These are phyloP conservation scores for Morpho deidamia DNA, from an alignment of 2,888 invertebrate species.

Conservation along the genomic window DNA sequence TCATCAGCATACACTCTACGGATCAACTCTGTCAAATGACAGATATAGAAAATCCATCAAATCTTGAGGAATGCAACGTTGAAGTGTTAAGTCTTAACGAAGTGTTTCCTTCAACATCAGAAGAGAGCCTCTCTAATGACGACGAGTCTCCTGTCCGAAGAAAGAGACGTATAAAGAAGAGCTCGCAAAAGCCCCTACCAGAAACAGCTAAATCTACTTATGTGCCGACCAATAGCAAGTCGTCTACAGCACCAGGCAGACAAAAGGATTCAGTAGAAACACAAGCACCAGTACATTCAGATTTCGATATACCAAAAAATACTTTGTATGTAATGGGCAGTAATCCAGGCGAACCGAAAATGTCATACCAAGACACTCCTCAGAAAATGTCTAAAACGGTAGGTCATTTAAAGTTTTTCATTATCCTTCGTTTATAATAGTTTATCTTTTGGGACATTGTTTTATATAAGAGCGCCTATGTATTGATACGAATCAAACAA, in stretches of 20 bases:
- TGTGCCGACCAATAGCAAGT: slow-evolving; percentile 65
- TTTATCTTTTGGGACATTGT: too few relatives aligned
- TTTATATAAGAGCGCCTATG: too few relatives aligned
- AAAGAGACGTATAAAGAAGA: slow-evolving; percentile 42
- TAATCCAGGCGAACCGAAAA: slow-evolving; percentile 71
- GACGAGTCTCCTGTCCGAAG: slow-evolving; percentile 50
- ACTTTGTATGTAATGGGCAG: slow-evolving; percentile 69
- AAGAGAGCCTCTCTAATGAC: slow-evolving; percentile 67
- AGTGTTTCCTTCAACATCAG: slow-evolving; percentile 70
- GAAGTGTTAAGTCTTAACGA: slow-evolving; percentile 67
- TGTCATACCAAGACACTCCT: slow-evolving; percentile 63
- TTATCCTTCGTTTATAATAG: too few relatives aligned
- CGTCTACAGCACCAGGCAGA: slow-evolving; percentile 52
- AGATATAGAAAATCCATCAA: slow-evolving; percentile 41
- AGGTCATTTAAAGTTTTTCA: slow-evolving; percentile 17
- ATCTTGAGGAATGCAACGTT: slow-evolving; percentile 62
- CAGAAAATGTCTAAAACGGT: slow-evolving; percentile 71
- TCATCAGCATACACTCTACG: slow-evolving; percentile 71
- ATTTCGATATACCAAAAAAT: slow-evolving; percentile 64
- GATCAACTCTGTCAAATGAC: slow-evolving; percentile 64
- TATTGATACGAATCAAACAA: too few relatives aligned
- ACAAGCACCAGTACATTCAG: slow-evolving; percentile 55
- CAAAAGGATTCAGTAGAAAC: slow-evolving; percentile 47
- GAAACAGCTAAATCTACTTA: slow-evolving; percentile 48
- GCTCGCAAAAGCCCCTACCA: slow-evolving; percentile 32